Evolutionary conservation across 2,888 invertebrate genomes (phyloP).

Genomic region (Linnaemya tessellans): DNA sequence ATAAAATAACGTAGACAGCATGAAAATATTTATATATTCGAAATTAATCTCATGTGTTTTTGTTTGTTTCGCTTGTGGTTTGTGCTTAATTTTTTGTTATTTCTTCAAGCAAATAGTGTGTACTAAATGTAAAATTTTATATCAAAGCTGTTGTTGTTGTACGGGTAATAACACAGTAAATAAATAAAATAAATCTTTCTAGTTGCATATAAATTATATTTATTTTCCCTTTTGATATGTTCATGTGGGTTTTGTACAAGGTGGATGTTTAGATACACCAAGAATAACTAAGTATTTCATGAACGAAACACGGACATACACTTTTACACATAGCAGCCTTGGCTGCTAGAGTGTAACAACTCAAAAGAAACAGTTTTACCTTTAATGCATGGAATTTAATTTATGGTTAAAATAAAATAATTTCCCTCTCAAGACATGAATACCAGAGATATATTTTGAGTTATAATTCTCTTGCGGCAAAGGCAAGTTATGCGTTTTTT

Average conservation of each 20-base stretch:
- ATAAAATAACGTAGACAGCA: slow-evolving; percentile 63
- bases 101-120: slow-evolving; percentile 1
- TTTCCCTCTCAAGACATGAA: too few species aligned
- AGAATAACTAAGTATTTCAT: slow-evolving; percentile 39
- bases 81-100: slow-evolving; percentile 6
- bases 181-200: slow-evolving; percentile 63
- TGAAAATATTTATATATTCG: slow-evolving; percentile 58
- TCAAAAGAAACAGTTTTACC: too few species aligned
- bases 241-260: slow-evolving; percentile 53
- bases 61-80: slow-evolving; percentile 24
- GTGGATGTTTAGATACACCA: slow-evolving; percentile 48
- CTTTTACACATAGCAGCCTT: too few species aligned
- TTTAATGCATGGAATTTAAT: too few species aligned
- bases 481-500: not conserved
- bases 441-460: too few species aligned
- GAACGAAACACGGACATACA: not conserved
- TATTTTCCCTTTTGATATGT: slow-evolving; percentile 37
- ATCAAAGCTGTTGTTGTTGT: slow-evolving; percentile 33
- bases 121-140: slow-evolving; percentile 36
- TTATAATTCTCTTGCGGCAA: too few species aligned
- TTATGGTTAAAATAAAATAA: too few species aligned
- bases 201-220: slow-evolving; percentile 58
- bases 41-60: slow-evolving; percentile 50
- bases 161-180: slow-evolving; percentile 79
- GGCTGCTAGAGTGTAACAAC: too few species aligned